Evolutionary conservation across 1,140 invertebrate genomes (phyloP), one percentile per base, ranked within the genome.

Genomic region (Penaeus vannamei): DNA sequence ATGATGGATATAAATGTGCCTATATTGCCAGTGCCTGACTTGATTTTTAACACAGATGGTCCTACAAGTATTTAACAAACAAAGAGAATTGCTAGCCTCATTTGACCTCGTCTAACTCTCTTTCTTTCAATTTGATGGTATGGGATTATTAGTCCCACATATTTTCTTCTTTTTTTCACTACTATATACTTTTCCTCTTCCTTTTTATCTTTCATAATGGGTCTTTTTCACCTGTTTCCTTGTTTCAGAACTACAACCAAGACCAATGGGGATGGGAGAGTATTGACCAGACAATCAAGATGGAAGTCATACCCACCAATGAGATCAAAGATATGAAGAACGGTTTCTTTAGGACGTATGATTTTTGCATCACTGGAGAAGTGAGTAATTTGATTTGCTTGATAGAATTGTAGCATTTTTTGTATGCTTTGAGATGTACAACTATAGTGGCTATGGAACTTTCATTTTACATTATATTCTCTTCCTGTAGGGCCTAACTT

Each of bases 401-500:
- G 1, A 92, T 93, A 85, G 29, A 14, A 66, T 19, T 69, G 66
- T 69, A 14, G 17, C 29, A 26, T n/a, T 69, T 1, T 32, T 32
- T 69, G 23, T 85, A 91, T 62, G 90, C 83, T 92, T 86, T 92
- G 84, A 53, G 64, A 88, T 19, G 91, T 79, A 69, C 69, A 88
- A 82, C 87, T 90, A 5, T 1, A 53, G 46, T 53, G 23, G 84
- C 79, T 87, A 76, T 60, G 42, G 42, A 82, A 87, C 23, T 89
- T 10, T 80, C 61, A 20, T 81, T 17, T 36, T 19, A 19, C 85
- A 36, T 84, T 84, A 85, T 85, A 90, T 84, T 90, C 90, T 93
- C 94, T 76, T 53, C 19, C n/a, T 84, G 5, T 42, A 91, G 94
- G 97, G 96, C 84, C 92, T 99, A 23, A 94, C 94, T 19, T 96